Conservation (phyloP, 2,888 invertebrate species). For the Dryocosmus kuriphilus region DNA sequence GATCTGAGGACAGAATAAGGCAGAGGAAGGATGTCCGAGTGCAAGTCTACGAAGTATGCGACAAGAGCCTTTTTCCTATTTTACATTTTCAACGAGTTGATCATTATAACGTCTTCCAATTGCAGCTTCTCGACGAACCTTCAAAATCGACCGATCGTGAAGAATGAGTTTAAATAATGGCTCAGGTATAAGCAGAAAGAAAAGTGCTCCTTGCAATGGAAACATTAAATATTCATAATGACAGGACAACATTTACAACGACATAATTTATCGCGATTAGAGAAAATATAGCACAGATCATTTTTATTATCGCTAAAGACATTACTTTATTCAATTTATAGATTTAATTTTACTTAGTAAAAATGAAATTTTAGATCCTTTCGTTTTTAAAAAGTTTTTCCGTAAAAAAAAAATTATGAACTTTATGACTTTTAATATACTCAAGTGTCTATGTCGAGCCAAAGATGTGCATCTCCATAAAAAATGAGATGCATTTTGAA, state of each 20-base stretch:
- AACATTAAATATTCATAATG: slow-evolving; percentile 19
- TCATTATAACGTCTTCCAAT: slow-evolving; percentile 59
- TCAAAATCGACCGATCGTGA: slow-evolving; percentile 20
- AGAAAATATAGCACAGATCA: background rate
- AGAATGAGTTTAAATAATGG: slow-evolving; percentile 3
- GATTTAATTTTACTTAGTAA: too few species aligned
- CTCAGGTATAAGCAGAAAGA: background rate
- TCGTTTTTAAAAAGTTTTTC: too few species aligned
- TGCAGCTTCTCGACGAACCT: slow-evolving; percentile 16
- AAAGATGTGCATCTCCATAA: background rate
- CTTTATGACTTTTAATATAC: background rate
- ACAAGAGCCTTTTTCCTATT: slow-evolving; percentile 64
- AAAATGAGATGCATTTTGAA: slow-evolving; percentile 8
- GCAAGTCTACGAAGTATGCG: slow-evolving; percentile 46
- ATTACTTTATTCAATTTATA: background rate
- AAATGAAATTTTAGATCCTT: too few species aligned
- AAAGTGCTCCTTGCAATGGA: background rate
- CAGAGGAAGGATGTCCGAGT: slow-evolving; percentile 57
- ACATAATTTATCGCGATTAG: background rate
- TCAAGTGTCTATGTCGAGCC: background rate
- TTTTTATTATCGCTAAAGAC: background rate
- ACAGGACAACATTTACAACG: background rate
- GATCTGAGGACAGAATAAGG: background rate
- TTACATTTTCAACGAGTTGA: slow-evolving; percentile 65
- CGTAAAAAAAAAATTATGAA: too few species aligned